Evolutionary conservation across 2,888 invertebrate genomes (phyloP), one percentile per base, ranked within the genome.

Genomic region (Euzophera pinguis): DNA sequence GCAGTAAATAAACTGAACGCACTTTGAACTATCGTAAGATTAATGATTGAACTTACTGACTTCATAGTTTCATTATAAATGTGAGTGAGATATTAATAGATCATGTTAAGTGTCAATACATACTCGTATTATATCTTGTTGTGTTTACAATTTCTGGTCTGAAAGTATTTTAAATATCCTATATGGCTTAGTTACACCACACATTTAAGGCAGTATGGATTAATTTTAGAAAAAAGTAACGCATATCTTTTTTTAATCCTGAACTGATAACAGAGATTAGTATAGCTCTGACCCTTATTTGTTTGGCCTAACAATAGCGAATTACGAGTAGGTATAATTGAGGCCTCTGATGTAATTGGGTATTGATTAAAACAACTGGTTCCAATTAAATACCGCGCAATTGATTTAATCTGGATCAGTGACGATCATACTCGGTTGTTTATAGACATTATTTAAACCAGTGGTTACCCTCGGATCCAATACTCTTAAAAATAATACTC

Each of bases 11-110:
- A 13, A 34, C 45, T 32, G 32, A 6, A 14, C 10, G 32, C 32
- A 16, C 45, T 45, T 45, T 45, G 45, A 32, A 32, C 45, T 32
- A 32, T 13, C 32, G 53, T 16, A 45, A 13, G 45, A 45, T 45
- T 34, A 45, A 45, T 45, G 32, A 45, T 45, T 34, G 45, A 34
- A 16, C 9, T 34, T 45, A 13, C 29, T 29, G 43, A 43, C 9
- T 43, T 29, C 13, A 43, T 43, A 13, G 29, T 12, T 29, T 43
- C 43, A 43, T 29, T 43, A 41, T n/a, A n/a, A n/a, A n/a, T n/a
- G n/a, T n/a, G n/a, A n/a, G 41, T 41, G 13, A 1, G 37, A 13
- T n/a, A 35, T 1, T 38, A n/a, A n/a, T n/a, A n/a, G 37, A 38
- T 12, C 4, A 7, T 38, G 37, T 38, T n/a, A 38, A 35, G 9